Conservation (phyloP, 2,113 vertebrate genomes). For the Malurus melanocephalus region DNA sequence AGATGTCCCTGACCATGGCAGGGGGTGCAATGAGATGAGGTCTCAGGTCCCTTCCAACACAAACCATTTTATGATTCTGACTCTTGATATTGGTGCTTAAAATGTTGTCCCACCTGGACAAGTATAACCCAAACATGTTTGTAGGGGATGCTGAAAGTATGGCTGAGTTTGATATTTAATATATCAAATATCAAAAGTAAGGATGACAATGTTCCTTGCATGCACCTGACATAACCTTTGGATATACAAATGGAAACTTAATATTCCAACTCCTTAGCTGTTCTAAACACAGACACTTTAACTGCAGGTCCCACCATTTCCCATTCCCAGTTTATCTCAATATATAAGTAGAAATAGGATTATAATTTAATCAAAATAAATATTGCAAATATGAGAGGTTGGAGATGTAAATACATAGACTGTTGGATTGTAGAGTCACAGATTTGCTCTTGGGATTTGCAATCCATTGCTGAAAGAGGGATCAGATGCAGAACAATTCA, state of each 20-base stretch:
- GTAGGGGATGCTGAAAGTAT: not conserved
- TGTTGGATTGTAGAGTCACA: not conserved
- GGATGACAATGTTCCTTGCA: fast-evolving
- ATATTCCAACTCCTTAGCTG: not conserved
- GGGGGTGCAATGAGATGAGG: too few species aligned
- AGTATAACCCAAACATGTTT: not conserved
- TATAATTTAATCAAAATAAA: not conserved
- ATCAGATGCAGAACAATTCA: not conserved
- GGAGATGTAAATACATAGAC: not conserved
- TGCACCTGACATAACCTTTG: not conserved
- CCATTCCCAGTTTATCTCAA: not conserved
- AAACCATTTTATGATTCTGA: not conserved
- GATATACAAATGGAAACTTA: not conserved
- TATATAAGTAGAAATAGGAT: not conserved
- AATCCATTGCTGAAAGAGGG: not conserved
- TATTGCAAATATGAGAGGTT: not conserved
- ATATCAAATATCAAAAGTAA: not conserved
- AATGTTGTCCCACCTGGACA: not conserved
- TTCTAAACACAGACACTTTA: not conserved
- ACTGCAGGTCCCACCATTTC: not conserved
- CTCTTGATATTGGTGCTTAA: not conserved
- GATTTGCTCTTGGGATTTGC: not conserved
- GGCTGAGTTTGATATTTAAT: not conserved
- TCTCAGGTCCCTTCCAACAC: not conserved
- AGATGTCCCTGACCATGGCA: not conserved